Percentiles rank a stretch among this genome's conserved stretches.
Conservation (phyloP, 2,888 invertebrate genomes). For the Tipula vernalis region DNA sequence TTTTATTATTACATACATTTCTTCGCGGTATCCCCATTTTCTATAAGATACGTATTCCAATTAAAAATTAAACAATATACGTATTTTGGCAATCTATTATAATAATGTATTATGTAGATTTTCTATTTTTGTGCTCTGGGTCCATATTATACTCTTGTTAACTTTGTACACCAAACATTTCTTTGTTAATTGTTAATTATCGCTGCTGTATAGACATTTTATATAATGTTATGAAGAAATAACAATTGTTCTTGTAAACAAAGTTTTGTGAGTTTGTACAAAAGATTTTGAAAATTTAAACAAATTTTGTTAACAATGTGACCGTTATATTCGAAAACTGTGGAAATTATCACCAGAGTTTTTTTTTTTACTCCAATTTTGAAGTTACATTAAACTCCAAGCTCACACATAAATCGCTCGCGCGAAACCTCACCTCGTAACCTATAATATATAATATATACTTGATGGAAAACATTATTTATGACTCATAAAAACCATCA, state of each 20-base stretch:
- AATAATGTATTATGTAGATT: neutral
- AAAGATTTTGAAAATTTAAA: neutral
- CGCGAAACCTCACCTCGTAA: neutral
- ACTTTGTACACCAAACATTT: neutral
- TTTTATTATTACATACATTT: neutral
- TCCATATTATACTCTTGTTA: neutral
- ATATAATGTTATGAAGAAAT: neutral
- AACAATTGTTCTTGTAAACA: neutral
- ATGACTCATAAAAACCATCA: neutral
- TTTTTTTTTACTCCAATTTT: neutral
- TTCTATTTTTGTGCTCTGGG: neutral
- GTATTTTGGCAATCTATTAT: conserved; percentile 4
- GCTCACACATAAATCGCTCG: neutral
- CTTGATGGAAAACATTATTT: neutral
- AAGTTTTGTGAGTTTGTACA: neutral
- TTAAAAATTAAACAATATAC: neutral
- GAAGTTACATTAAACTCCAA: neutral
- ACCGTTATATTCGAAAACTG: neutral
- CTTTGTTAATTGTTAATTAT: neutral
- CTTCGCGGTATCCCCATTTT: neutral
- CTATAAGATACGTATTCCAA: neutral
- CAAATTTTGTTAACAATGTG: neutral
- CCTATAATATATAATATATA: neutral
- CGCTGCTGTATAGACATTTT: neutral
- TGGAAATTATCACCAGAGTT: neutral